Base-by-base conservation (phyloP, 23 tunicate genomes). In the Phallusia fumigata region DNA sequence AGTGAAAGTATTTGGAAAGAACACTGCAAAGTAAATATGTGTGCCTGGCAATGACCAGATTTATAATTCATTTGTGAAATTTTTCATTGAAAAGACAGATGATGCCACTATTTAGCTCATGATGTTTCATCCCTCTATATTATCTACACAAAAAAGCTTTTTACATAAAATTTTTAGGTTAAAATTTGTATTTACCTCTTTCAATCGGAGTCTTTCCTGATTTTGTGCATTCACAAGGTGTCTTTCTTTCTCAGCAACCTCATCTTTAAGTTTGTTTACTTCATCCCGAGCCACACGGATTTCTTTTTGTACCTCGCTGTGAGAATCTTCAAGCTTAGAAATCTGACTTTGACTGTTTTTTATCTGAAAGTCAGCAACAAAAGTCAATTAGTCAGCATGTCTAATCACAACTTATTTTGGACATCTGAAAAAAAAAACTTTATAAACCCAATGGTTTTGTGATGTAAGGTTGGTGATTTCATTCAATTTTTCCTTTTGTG, bases 301-400 rank as follows among this genome's bases (percentile, higher is more conserved):
- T 35, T 87, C 74, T 0, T 64, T 26, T 69, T 87, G 84, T n/a
- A 80, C 44, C 31, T 80, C 80, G 32, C 81, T 58, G 52, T 73
- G 77, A 8, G 86, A 33, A 30, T 91, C 96, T 83, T 91, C 91
- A 40, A 91, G 32, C 34, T 79, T 77, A 0, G 80, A 18, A 30
- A 91, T 65, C 30, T 86, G 82, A 30, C 52, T 86, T 53, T 83
- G 82, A 36, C n/a, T 64, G 12, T 73, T 36, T 80, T 80, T 86
- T 18, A 65, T 36, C 88, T 85, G 78, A 18, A 78, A 45, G 18
- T n/a, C n/a, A n/a, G n/a, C n/a, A n/a, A n/a, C n/a, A n/a, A n/a
- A n/a, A n/a, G n/a, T 18, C 15, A 51, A 51, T 51, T 51, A 18
- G 18, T 51, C 18, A 51, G 58, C 18, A 13, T 51, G 58, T 51